phyloP scores from a whole-genome alignment of 2,797 vertebrate genomes.

The Erethizon dorsatum region DNA sequence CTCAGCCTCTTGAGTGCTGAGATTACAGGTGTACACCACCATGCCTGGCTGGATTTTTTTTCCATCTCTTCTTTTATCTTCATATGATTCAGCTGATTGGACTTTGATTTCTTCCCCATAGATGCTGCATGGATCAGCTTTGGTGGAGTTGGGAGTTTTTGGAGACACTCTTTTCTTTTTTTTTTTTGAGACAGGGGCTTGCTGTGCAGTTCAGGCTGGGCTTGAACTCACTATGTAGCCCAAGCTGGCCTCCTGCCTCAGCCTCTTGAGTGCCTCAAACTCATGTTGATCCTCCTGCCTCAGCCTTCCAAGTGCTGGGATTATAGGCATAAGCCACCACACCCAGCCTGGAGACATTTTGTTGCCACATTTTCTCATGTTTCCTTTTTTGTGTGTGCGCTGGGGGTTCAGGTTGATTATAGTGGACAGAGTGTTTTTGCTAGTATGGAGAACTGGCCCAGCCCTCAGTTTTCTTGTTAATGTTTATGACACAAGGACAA shows the following conservation, averaged over 20 bases:
- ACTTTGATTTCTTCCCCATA: background rate
- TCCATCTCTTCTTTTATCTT: background rate
- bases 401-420: background rate
- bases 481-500: background rate
- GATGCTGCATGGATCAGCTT: background rate
- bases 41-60: background rate
- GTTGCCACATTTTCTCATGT: background rate
- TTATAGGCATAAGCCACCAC: background rate
- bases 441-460: background rate
- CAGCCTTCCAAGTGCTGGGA: background rate
- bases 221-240: background rate
- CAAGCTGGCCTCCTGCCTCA: background rate
- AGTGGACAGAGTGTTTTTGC: background rate
- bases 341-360: background rate
- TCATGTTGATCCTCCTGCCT: background rate
- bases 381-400: background rate
- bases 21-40: background rate
- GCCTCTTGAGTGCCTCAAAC: too few species aligned
- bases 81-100: background rate
- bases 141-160: background rate
- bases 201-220: background rate
- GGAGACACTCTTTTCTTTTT: background rate
- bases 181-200: background rate
- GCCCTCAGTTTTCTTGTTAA: background rate
- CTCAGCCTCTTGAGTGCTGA: background rate